Base-by-base conservation (phyloP, 2,888 invertebrate species). In the Hydroisotoma schaefferi region DNA sequence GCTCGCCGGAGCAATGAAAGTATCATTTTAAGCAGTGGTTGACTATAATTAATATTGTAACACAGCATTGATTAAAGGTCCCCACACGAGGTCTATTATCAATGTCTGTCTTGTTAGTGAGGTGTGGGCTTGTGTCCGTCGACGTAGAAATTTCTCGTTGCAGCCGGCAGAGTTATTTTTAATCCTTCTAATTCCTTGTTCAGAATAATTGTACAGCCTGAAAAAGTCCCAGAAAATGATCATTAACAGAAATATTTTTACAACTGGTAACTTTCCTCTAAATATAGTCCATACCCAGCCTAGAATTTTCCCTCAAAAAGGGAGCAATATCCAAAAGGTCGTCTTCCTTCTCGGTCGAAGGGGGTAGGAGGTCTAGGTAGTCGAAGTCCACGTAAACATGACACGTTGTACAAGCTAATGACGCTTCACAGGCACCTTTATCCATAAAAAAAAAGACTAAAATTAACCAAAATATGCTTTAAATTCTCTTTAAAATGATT, bases 291-390 rank as follows among this genome's bases (percentile, higher is more conserved):
- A 26, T 48, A 67, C 66, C 66, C 55, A 69, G 37, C 60, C 71
- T 84, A 55, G 98, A 99, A 76, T 94, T 97, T 79, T 93, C 89
- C 77, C 88, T 90, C 43, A 98, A 81, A 79, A 94, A 94, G 12
- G 95, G 94, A 0, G 99, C 99, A 85, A 95, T 86, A 77, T 98
- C 98, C 71, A 99, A 79, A 73, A 99, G 81, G 78, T 99, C 99
- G 73, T 99, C 98, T 77, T 99, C 99, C 73, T 90, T 89, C 75
- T 97, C 97, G 49, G 87, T 85, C 0, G 97, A 84, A 51, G 82
- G 80, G 1, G 88, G 86, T 59, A 99, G 78, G 75, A 84, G 85
- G 58, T 90, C 86, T 23, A 82, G 76, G 76, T 84, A 87, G 27
- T 87, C 80, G 47, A 85, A 82, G 57, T 88, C 80, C 3, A 99